Conservation (phyloP, 2,888 invertebrate genomes). For the Eretmocerus hayati region DNA sequence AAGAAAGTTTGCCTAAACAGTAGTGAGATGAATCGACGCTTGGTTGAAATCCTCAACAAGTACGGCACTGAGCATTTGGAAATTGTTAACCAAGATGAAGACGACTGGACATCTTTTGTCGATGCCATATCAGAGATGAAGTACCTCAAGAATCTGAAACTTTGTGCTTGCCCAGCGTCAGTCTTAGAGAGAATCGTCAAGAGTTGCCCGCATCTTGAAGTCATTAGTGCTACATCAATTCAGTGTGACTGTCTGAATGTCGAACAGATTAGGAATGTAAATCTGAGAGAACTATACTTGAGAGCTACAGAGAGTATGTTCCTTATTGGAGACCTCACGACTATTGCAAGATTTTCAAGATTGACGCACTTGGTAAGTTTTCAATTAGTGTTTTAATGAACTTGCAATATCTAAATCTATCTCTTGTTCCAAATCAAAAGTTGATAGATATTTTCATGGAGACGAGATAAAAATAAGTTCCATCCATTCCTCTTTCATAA, state of each 20-base stretch:
- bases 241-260: neutral
- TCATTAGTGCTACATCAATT: constrained; percentile 50
- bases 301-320: neutral
- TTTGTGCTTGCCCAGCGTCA: constrained; percentile 64
- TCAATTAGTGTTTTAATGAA: too few relatives aligned
- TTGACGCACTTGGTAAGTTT: neutral
- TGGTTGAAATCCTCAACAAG: constrained; percentile 63
- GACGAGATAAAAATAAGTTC: too few relatives aligned
- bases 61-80: constrained; percentile 67
- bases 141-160: constrained; percentile 56
- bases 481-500: too few relatives aligned
- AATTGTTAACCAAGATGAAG: constrained; percentile 54
- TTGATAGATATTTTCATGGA: too few relatives aligned
- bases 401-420: too few relatives aligned
- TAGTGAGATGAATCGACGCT: constrained; percentile 66
- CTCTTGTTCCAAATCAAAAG: too few relatives aligned
- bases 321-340: neutral
- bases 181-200: constrained; percentile 64
- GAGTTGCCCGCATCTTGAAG: constrained; percentile 57
- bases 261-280: neutral
- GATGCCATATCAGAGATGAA: constrained; percentile 58
- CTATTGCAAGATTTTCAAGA: neutral
- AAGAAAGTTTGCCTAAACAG: constrained; percentile 76
- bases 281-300: neutral
- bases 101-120: constrained; percentile 66